These are phyloP conservation scores for Pelosia muscerda DNA, from an alignment of 2,888 invertebrate species.

Conservation along the genomic window DNA sequence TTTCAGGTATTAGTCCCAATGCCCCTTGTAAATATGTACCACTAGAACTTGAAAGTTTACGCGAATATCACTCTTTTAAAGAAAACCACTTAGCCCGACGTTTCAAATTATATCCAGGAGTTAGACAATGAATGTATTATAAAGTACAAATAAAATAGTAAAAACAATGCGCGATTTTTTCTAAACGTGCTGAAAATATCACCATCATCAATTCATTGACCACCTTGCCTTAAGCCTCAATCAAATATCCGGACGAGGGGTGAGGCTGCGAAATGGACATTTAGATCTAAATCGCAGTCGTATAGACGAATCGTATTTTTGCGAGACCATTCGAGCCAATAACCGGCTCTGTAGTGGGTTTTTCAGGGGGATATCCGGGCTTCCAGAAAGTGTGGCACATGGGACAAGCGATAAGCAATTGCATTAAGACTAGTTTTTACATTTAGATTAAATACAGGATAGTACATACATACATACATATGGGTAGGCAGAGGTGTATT, in stretches of 20 bases:
- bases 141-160: too few relatives aligned
- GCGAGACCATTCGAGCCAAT: constrained; percentile 69
- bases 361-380: constrained; percentile 63
- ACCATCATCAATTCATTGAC: constrained; percentile 36
- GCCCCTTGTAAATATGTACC: too few relatives aligned
- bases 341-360: constrained; percentile 66
- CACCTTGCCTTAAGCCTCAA: constrained; percentile 51
- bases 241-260: constrained; percentile 62
- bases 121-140: too few relatives aligned
- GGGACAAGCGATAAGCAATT: constrained; percentile 30
- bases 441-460: too few relatives aligned
- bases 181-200: constrained; percentile 25
- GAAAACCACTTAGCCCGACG: too few relatives aligned
- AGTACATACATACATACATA: too few relatives aligned
- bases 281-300: constrained; percentile 72
- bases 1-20: too few relatives aligned
- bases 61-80: too few relatives aligned
- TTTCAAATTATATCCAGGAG: too few relatives aligned
- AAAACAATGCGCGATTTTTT: neutral
- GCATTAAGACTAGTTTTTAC: neutral
- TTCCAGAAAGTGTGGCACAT: constrained; percentile 34
- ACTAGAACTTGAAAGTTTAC: too few relatives aligned
- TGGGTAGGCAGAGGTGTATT: too few relatives aligned
- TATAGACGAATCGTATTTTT: constrained; percentile 72
- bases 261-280: constrained; percentile 64